Conservation (phyloP, 2,113 vertebrate species). For the Callipepla californica region DNA sequence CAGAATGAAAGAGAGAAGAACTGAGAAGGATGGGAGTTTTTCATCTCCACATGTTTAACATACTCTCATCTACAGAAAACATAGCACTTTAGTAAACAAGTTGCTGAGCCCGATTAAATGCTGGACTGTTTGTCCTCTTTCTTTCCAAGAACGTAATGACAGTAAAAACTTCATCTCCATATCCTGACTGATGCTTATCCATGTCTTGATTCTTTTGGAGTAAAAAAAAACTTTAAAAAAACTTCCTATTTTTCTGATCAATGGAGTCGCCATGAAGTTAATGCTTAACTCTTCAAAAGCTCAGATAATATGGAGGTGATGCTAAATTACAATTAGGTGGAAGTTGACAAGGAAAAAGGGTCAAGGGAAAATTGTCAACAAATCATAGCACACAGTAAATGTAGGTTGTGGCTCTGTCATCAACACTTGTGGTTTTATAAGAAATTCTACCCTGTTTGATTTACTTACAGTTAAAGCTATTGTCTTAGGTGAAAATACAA, state of each 20-base stretch:
- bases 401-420: background rate
- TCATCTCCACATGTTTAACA: background rate
- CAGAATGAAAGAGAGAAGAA: background rate
- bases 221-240: background rate
- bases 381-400: background rate
- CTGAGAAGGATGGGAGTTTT: background rate
- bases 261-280: background rate
- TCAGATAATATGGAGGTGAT: rapidly evolving
- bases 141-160: background rate
- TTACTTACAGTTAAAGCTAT: background rate
- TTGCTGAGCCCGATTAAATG: background rate
- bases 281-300: background rate
- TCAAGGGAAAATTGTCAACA: background rate
- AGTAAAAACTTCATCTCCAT: background rate
- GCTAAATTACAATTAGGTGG: background rate
- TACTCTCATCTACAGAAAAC: too few species aligned
- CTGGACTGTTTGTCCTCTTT: rapidly evolving
- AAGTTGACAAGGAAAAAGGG: background rate
- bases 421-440: background rate
- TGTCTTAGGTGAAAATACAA: background rate
- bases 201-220: background rate
- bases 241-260: background rate
- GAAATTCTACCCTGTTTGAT: background rate
- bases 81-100: background rate
- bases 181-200: background rate